Base-by-base conservation (phyloP, 2,113 vertebrate genomes). In the Ursus arctos region DNA sequence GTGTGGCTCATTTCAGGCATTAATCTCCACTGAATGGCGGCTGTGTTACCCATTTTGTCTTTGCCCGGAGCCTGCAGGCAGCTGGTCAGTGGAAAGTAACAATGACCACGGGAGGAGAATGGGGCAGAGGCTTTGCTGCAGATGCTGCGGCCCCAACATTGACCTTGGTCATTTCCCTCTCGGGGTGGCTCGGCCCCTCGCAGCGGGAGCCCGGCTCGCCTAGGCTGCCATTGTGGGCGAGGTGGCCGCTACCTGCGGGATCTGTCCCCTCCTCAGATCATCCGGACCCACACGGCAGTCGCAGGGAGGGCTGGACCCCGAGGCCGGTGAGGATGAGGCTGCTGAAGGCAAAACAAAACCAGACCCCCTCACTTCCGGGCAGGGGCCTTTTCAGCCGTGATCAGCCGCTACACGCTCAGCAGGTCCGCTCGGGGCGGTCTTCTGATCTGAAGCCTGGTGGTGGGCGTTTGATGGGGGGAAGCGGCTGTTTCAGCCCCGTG, bases 81-180 rank as follows among this genome's bases (percentile, higher is more conserved):
- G 99, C 99, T 98, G 98, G 98, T 98, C 99, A 98, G 98, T 97
- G 98, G 97, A 97, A 98, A 98, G 97, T 88, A 98, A 98, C 99
- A 98, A 98, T 98, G 98, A 97, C 98, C 76, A 59, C 86, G 31
- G 40, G 97, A 43, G 77, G 97, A 77, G 47, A 98, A 92, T 19
- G 55, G 96, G 74, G 92, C 87, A 24, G 97, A 83, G 2, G 95
- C 95, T 21, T 22, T 83, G 97, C 97, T 96, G 96, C 92, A 72
- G 97, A 96, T 12, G 84, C 97, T 53, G 96, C 0, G 0, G 96
- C 96, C 97, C 97, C 95, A 83, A 88, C 19, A 11, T 88, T 97
- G 98, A 98, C 98, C 98, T 98, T 98, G 97, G 94, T 77, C 80
- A 10, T 96, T 98, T 97, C 92, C 96, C 95, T 97, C 96, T 93